These are phyloP conservation scores for Formica exsecta DNA, from an alignment of 1,140 invertebrate species.

Conservation along the genomic window DNA sequence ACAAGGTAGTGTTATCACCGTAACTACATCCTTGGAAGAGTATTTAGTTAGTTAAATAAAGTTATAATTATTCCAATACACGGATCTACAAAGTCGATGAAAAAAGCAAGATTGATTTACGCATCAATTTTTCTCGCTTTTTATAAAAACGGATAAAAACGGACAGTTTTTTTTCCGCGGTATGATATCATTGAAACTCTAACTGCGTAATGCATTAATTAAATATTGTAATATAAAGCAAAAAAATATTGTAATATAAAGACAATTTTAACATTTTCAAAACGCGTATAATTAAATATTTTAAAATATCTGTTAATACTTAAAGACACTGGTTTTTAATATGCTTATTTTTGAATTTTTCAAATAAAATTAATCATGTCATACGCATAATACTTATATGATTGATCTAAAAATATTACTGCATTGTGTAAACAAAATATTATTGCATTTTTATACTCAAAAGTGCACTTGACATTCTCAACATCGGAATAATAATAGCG, in stretches of 20 bases:
- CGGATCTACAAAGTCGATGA: neutral
- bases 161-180: neutral
- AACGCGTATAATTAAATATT: neutral
- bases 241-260: neutral
- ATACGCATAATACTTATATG: too few species aligned
- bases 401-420: neutral
- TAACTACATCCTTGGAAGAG: conserved; percentile 1
- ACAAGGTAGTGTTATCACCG: conserved; percentile 15
- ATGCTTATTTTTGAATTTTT: neutral
- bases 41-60: conserved; percentile 26
- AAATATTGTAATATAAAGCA: neutral
- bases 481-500: conserved; percentile 2
- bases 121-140: neutral
- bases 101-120: neutral
- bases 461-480: conserved; percentile 8
- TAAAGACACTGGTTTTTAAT: too few species aligned
- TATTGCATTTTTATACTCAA: neutral
- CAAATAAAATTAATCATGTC: neutral
- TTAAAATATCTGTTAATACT: neutral
- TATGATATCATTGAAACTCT: neutral
- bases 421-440: neutral
- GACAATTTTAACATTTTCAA: neutral
- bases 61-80: neutral
- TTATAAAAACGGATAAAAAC: neutral
- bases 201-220: neutral